Evolutionary conservation across 2,113 vertebrate genomes (phyloP), one percentile per base, ranked within the genome.

Genomic region (Clinocottus analis): DNA sequence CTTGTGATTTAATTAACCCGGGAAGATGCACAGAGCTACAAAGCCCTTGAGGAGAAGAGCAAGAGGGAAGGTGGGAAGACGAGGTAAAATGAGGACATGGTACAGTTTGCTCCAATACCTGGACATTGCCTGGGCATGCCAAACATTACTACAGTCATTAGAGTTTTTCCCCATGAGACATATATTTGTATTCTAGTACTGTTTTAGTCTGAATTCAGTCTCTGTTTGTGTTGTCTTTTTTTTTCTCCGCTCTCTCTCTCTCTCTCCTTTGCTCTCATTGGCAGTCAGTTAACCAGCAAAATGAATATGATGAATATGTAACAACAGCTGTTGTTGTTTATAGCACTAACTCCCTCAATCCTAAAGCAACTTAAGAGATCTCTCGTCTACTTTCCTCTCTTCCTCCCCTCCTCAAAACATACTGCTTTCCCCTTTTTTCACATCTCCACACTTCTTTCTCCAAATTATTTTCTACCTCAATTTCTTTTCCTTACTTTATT

Each of bases 281-380:
- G 62, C 63, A 77, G 62, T 71, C 82, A 79, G 63, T 76, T 84
- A 90, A 89, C 37, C 78, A 83, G 75, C 70, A 72, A 86, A 87
- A 69, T 86, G 60, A 75, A 81, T 47, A 37, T 81, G 64, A 92
- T 93, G 86, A 93, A 92, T 92, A 93, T 91, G 89, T 66, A 92
- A 80, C 75, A 93, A 87, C 88, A 93, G 87, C 89, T 91, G 91
- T 86, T 92, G 87, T 89, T 91, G 88, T 88, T 93, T 91, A 84
- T 87, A 80, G 61, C 87, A 84, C 75, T 85, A 87, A 71, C 49
- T 90, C 84, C 47, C 61, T 59, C n/a, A 85, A 91, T 89, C 67
- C 72, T 77, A 51, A 62, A 79, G 69, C 47, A 73, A 59, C 74
- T 80, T 53, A 56, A 68, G 27, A 71, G 43, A 90, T 71, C 25